Evolutionary conservation across 2,888 invertebrate genomes (phyloP).

Genomic region (Tetragonula carbonaria): DNA sequence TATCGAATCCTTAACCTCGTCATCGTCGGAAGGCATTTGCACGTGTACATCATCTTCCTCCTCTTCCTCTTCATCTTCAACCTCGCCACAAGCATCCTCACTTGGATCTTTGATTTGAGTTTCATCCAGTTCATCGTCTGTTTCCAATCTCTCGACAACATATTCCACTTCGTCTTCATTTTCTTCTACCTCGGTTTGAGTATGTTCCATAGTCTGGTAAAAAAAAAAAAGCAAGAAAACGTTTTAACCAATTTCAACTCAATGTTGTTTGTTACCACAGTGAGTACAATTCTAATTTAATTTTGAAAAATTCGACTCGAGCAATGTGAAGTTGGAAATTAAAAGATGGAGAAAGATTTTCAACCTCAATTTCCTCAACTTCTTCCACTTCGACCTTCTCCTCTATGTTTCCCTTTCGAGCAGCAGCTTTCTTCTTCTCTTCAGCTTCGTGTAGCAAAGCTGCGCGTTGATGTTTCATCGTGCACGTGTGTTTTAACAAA

Average conservation of each 20-base stretch:
- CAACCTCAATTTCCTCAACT: conserved; percentile 62
- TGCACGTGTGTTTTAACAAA: conserved; percentile 86
- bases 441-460: conserved; percentile 74
- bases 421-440: conserved; percentile 57
- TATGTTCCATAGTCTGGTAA: conserved; percentile 42
- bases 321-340: background rate
- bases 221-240: background rate
- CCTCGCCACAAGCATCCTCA: conserved; percentile 30
- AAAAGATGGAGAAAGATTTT: background rate
- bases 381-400: conserved; percentile 59
- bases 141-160: conserved; percentile 77
- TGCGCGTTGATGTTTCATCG: conserved; percentile 86
- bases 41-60: conserved; percentile 41
- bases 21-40: conserved; percentile 57
- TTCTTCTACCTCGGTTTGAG: conserved; percentile 63
- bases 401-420: conserved; percentile 32
- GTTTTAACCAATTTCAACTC: background rate
- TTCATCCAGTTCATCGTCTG: conserved; percentile 59
- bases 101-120: conserved; percentile 29
- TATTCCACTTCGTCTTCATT: conserved; percentile 77
- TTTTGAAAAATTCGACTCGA: background rate
- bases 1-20: conserved; percentile 54
- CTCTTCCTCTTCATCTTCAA: conserved; percentile 32
- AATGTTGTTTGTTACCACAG: background rate
- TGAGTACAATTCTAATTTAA: background rate